Percentiles rank a stretch among this genome's conserved stretches.
phyloP scores from a whole-genome alignment of 2,888 invertebrate genomes.

The Euplexia lucipara region DNA sequence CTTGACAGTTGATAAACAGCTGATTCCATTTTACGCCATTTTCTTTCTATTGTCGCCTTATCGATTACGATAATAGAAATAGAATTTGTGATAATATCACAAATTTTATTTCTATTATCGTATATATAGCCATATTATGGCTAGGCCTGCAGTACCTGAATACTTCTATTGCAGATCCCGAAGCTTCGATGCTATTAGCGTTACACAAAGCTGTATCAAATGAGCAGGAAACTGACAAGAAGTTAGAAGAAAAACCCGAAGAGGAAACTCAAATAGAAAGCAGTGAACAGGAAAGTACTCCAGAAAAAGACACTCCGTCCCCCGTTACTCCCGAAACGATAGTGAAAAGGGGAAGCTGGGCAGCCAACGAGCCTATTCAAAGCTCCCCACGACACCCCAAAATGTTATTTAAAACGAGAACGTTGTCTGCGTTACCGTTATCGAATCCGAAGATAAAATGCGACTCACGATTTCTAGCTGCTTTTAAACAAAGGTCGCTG shows the following conservation, averaged over 20 bases:
- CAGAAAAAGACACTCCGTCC: slow-evolving; percentile 80
- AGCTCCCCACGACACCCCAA: slow-evolving; percentile 84
- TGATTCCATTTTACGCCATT: no score
- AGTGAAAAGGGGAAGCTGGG: slow-evolving; percentile 80
- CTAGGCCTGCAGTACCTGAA: no score
- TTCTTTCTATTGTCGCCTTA: no score
- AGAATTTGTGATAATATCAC: no score
- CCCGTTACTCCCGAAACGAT: slow-evolving; percentile 78
- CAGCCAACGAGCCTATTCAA: slow-evolving; percentile 74
- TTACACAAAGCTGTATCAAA: slow-evolving; percentile 78
- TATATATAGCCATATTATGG: no score
- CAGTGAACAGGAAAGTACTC: slow-evolving; percentile 80
- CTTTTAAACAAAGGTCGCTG: slow-evolving; percentile 83
- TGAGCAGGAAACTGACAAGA: slow-evolving; percentile 64
- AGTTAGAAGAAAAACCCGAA: slow-evolving; percentile 72
- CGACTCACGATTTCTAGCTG: slow-evolving; percentile 82
- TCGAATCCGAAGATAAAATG: slow-evolving; percentile 79
- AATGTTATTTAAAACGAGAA: slow-evolving; percentile 86
- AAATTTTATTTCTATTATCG: no score
- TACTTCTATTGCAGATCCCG: slow-evolving; percentile 79
- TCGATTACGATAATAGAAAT: no score
- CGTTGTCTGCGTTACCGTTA: slow-evolving; percentile 85
- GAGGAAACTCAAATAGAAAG: slow-evolving; percentile 72
- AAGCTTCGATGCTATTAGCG: slow-evolving; percentile 80
- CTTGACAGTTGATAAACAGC: no score